Percentiles rank a stretch among this genome's conserved stretches.
Conservation (phyloP, 2,113 vertebrate genomes). For the Ageneiosus marmoratus region DNA sequence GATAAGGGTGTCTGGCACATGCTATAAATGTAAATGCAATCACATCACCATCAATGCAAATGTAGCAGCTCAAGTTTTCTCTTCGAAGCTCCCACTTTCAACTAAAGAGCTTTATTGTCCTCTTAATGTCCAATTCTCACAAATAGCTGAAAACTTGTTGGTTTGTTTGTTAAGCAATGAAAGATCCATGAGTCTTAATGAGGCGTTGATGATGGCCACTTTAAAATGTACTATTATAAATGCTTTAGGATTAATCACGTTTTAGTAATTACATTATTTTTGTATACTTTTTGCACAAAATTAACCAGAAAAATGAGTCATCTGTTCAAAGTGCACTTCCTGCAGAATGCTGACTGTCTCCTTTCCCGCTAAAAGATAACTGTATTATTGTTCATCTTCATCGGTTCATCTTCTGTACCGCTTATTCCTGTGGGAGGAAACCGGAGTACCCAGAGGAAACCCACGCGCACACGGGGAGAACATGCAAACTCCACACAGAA, state of each 20-base stretch:
- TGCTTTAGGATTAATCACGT: neutral
- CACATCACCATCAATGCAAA: neutral
- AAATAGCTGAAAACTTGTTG: neutral
- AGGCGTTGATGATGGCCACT: neutral
- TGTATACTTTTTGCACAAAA: neutral
- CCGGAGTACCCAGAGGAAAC: too few species aligned
- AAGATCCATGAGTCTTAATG: neutral
- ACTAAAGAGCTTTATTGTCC: neutral
- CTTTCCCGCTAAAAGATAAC: neutral
- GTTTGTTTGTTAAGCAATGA: neutral
- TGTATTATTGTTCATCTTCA: neutral
- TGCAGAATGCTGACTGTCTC: neutral
- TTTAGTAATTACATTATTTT: neutral
- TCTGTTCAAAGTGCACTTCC: neutral
- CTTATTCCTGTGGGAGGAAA: too few species aligned
- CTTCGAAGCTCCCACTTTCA: neutral
- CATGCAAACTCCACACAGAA: too few species aligned
- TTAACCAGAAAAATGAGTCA: neutral
- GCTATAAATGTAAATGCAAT: too few species aligned
- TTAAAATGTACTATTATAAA: neutral
- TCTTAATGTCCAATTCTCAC: neutral
- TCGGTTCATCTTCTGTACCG: too few species aligned
- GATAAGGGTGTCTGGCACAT: too few species aligned
- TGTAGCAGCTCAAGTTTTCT: neutral
- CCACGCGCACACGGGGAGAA: too few species aligned